Percentiles rank a stretch among this genome's conserved stretches.
Evolutionary conservation across 2,797 vertebrate species (phyloP).

Genomic region (Myotis findleyi): DNA sequence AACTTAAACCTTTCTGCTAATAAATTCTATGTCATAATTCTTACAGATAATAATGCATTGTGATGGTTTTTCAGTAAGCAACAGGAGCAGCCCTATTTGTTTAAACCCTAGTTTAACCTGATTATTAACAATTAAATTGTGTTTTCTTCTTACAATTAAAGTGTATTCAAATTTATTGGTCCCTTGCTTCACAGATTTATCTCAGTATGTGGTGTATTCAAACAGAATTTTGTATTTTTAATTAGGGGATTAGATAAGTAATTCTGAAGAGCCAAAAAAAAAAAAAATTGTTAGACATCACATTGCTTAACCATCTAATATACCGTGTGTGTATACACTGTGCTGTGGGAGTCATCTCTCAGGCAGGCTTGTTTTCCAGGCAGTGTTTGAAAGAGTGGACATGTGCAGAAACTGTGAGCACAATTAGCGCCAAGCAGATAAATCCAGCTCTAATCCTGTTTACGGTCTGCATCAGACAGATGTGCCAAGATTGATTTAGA

Average conservation of each 20-base stretch:
- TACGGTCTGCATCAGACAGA: slow-evolving; percentile 93
- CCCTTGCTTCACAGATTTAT: slow-evolving; percentile 82
- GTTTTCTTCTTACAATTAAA: slow-evolving; percentile 80
- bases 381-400: slow-evolving; percentile 87
- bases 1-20: slow-evolving; percentile 27
- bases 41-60: neutral
- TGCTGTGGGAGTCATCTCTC: slow-evolving; percentile 81
- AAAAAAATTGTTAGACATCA: slow-evolving; percentile 78
- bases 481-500: slow-evolving; percentile 94
- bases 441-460: slow-evolving; percentile 95
- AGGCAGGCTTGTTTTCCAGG: slow-evolving; percentile 83
- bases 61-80: slow-evolving; percentile 58
- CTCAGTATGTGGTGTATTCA: slow-evolving; percentile 84
- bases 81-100: slow-evolving; percentile 68
- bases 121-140: slow-evolving; percentile 83
- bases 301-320: slow-evolving; percentile 79
- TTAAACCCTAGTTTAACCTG: slow-evolving; percentile 81
- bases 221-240: slow-evolving; percentile 85
- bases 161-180: slow-evolving; percentile 83
- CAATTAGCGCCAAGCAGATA: slow-evolving; percentile 96
- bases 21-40: neutral
- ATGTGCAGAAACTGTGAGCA: slow-evolving; percentile 93
- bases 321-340: slow-evolving; percentile 76
- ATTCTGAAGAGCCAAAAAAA: slow-evolving; percentile 82
- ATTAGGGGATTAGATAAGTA: slow-evolving; percentile 85